A percentile compares a stretch with the other conserved stretches of the same genome.
phyloP scores from a whole-genome alignment of 2,113 vertebrate species.

The Corydoras sp. region DNA sequence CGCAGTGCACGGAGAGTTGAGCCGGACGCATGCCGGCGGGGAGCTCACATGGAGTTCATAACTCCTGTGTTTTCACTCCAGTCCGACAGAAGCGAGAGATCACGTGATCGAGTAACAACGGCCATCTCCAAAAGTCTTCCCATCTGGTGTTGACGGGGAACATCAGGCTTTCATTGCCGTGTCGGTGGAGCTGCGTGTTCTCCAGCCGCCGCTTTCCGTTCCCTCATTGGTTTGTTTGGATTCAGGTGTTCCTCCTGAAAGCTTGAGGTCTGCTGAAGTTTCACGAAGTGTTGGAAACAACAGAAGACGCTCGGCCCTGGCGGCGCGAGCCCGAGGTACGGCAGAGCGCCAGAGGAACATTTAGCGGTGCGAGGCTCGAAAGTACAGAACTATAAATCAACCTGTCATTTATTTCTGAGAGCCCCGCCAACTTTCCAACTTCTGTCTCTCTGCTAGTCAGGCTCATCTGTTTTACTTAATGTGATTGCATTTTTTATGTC shows the following conservation, averaged over 20 bases:
- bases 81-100: conserved; percentile 21
- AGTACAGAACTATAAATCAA: conserved; percentile 46
- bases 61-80: conserved; percentile 35
- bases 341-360: conserved; percentile 25
- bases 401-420: conserved; percentile 31
- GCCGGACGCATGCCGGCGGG: conserved; percentile 19
- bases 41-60: conserved; percentile 23
- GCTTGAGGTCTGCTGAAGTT: conserved; percentile 8
- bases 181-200: background rate
- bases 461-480: conserved; percentile 33
- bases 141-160: background rate
- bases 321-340: conserved; percentile 13
- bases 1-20: conserved; percentile 10
- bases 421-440: conserved; percentile 39
- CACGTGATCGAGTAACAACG: conserved; percentile 21
- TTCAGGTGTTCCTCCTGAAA: conserved; percentile 33
- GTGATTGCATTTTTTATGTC: conserved; percentile 17
- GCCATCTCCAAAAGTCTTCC: conserved; percentile 3
- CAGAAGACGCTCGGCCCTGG: conserved; percentile 26
- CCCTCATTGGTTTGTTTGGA: conserved; percentile 25
- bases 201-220: background rate
- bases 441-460: conserved; percentile 28
- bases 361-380: conserved; percentile 33
- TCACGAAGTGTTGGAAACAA: conserved; percentile 18
- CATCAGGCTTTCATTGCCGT: conserved; percentile 7